These are phyloP conservation scores for Tachina grossa DNA, from an alignment of 2,888 invertebrate genomes.

Conservation along the genomic window DNA sequence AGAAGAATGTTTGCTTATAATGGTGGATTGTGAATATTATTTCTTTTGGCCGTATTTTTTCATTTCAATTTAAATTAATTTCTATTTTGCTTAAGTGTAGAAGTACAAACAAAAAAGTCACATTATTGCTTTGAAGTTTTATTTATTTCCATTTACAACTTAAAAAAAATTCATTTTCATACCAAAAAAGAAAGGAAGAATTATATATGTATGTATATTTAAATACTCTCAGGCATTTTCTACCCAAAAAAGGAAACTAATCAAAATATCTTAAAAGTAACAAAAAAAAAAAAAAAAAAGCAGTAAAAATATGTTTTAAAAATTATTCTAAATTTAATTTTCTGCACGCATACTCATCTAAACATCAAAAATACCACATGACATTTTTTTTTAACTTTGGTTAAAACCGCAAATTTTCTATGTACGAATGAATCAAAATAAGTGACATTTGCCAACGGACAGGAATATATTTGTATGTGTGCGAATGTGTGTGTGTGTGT, in stretches of 20 bases:
- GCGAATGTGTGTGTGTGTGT: not conserved
- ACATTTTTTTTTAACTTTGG: conserved; percentile 42
- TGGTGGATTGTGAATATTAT: no score
- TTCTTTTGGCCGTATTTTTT: no score
- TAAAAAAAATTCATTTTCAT: not conserved
- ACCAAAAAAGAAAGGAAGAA: not conserved
- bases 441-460: conserved; percentile 52
- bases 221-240: conserved; percentile 19
- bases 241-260: conserved; percentile 54
- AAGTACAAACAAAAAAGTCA: no score
- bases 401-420: conserved; percentile 60
- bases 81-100: no score
- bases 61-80: no score
- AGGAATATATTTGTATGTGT: not conserved
- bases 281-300: not conserved
- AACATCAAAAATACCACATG: not conserved
- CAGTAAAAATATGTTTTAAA: not conserved
- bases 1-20: no score
- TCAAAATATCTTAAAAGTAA: conserved; percentile 59
- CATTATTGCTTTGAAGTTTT: not conserved
- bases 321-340: conserved; percentile 49
- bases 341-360: conserved; percentile 23
- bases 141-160: not conserved
- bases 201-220: not conserved
- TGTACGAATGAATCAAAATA: conserved; percentile 18